Evolutionary conservation across 2,888 invertebrate genomes (phyloP).

Genomic region (Rambutsinella grinnellia): DNA sequence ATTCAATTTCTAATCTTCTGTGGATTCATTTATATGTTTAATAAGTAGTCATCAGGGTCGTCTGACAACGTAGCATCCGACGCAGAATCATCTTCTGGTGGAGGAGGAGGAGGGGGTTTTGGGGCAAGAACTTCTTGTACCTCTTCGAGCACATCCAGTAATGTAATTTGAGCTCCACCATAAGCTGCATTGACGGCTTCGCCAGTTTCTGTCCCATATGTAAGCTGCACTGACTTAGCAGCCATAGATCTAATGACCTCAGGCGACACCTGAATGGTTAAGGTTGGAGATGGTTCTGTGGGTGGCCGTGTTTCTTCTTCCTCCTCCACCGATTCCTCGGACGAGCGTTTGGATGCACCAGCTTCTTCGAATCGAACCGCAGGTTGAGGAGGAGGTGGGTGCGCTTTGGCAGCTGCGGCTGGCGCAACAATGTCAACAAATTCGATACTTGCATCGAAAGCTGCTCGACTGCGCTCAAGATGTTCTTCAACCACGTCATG

Average conservation of each 20-base stretch:
- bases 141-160: conserved; percentile 42
- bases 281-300: background rate
- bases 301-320: background rate
- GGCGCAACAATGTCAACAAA: conserved; percentile 49
- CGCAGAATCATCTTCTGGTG: conserved; percentile 32
- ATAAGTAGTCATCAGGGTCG: conserved; percentile 46
- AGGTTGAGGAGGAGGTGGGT: background rate
- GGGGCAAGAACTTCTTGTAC: conserved; percentile 6
- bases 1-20: too few species aligned
- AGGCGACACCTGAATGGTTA: conserved; percentile 21
- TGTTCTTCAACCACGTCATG: conserved; percentile 50
- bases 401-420: background rate
- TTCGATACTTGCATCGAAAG: conserved; percentile 46
- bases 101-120: conserved; percentile 1
- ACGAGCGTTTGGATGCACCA: too few species aligned
- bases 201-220: conserved; percentile 40
- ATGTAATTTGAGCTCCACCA: conserved; percentile 16
- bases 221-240: conserved; percentile 48
- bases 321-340: background rate
- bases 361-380: background rate
- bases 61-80: conserved; percentile 41
- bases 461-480: conserved; percentile 28
- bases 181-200: conserved; percentile 25
- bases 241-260: conserved; percentile 34
- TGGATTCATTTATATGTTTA: background rate